Base-by-base conservation (phyloP, 2,797 vertebrate species). In the Aulostomus chinensis region DNA sequence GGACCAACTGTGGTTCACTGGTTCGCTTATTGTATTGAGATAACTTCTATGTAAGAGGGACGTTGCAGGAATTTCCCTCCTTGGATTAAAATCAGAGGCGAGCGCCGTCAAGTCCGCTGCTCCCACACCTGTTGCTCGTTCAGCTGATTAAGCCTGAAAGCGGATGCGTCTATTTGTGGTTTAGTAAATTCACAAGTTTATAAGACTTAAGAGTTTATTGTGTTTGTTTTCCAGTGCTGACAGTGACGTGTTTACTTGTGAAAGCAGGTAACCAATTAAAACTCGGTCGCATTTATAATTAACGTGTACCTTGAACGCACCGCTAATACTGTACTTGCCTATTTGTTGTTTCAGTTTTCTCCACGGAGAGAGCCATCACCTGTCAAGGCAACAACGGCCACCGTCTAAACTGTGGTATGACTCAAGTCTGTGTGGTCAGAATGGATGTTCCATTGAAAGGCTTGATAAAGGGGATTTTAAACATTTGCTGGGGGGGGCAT, bases 361-460 rank as follows among this genome's bases (percentile, higher is more conserved):
- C 51, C 17, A 12, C 5, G 36, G 34, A 79, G 22, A 75, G 8
- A 22, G 24, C 25, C 2, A 61, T 55, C 43, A 83, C 74, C 14
- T 86, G 85, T 55, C 10, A 57, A 0, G 9, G 8, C 1, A 0
- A 0, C 0, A 3, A 3, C 4, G 13, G 76, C 7, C 85, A 85
- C 2, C 57, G 8, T 20, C 62, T 88, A 7, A 63, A 24, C 25
- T 87, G 85, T 50, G 73, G 84, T 84, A 75, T 46, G 71, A 16
- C 49, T 53, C 11, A 15, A 40, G 20, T 11, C 15, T 12, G 4
- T 25, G 2, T 43, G 7, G 34, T 3, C 8, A 11, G n/a, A 24
- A 1, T 17, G 5, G 7, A 13, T 14, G 29, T 2, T 12, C 12
- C 12, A 12, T 31, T 12, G 4, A 5, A 12, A n/a, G n/a, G n/a